phyloP scores from a whole-genome alignment of 1,140 invertebrate species.

The Drosophila auraria region DNA sequence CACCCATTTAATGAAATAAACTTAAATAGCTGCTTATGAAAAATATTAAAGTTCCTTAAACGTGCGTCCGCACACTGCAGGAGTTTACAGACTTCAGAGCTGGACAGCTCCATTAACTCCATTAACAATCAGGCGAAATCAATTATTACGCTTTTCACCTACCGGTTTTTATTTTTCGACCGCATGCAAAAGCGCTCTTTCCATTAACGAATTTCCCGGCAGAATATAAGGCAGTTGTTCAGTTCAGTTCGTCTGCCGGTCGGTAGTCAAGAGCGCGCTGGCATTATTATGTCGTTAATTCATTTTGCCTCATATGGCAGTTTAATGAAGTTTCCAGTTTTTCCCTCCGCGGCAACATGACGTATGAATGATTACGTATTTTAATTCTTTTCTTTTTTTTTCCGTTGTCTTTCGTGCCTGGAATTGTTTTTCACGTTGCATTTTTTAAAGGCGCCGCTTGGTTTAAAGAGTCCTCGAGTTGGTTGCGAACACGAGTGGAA shows the following conservation, averaged over 20 bases:
- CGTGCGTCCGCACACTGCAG: not conserved
- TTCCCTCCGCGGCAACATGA: conserved; percentile 34
- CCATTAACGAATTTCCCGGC: conserved; percentile 42
- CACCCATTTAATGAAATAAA: conserved; percentile 6
- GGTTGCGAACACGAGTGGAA: conserved; percentile 13
- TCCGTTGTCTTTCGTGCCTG: not conserved
- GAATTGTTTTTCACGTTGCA: conserved; percentile 15
- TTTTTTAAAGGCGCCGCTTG: conserved; percentile 16
- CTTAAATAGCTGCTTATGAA: conserved; percentile 11
- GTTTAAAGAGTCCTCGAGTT: conserved; percentile 29
- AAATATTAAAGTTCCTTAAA: conserved; percentile 22
- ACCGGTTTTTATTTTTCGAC: conserved; percentile 33
- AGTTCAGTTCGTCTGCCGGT: conserved; percentile 3
- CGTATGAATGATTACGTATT: conserved; percentile 65
- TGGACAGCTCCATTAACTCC: conserved; percentile 60
- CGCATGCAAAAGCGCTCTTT: conserved; percentile 46
- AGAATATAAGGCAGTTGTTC: conserved; percentile 24
- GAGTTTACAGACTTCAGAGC: conserved; percentile 1
- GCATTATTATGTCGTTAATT: conserved; percentile 59
- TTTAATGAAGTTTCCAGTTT: conserved; percentile 59
- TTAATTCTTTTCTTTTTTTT: conserved; percentile 13
- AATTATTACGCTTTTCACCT: conserved; percentile 59
- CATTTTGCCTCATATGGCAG: conserved; percentile 64
- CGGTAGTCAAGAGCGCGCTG: not conserved
- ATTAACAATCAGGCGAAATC: conserved; percentile 66